These are phyloP conservation scores for Brachionus koreanus DNA, from an alignment of 1,140 invertebrate species.

Conservation along the genomic window DNA sequence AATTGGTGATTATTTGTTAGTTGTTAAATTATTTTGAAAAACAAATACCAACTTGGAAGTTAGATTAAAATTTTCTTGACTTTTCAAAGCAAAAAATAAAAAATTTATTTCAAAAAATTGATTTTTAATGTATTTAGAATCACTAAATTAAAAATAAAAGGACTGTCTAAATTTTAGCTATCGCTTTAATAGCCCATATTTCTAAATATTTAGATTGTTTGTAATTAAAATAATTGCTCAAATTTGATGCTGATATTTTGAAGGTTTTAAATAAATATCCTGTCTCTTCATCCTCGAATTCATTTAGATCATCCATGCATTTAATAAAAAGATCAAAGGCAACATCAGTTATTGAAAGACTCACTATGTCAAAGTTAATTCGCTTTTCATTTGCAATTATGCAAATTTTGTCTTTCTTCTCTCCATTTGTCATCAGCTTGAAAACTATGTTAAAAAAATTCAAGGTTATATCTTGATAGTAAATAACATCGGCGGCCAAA, in stretches of 20 bases:
- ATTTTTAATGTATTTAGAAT: not conserved
- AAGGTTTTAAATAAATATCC: not conserved
- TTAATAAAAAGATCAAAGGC: not conserved
- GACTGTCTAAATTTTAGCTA: not conserved
- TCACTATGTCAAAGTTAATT: conserved; percentile 10
- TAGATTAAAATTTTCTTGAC: no score
- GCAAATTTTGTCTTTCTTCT: not conserved
- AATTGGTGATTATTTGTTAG: no score
- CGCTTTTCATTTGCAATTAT: conserved; percentile 28
- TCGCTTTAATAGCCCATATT: not conserved
- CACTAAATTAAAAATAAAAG: not conserved
- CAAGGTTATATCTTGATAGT: not conserved
- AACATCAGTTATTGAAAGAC: conserved; percentile 7
- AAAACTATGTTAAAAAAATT: conserved; percentile 17
- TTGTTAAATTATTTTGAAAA: no score
- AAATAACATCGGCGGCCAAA: conserved; percentile 6
- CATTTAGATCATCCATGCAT: conserved; percentile 16
- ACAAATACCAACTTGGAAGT: no score
- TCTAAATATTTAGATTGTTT: conserved; percentile 28
- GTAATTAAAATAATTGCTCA: not conserved
- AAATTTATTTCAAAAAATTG: not conserved
- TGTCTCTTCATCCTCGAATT: not conserved
- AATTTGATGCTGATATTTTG: not conserved
- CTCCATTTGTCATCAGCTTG: not conserved
- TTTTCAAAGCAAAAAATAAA: no score